Evolutionary conservation across 1,140 invertebrate genomes (phyloP).

Genomic region (silkworm (Bombyx mori)): DNA sequence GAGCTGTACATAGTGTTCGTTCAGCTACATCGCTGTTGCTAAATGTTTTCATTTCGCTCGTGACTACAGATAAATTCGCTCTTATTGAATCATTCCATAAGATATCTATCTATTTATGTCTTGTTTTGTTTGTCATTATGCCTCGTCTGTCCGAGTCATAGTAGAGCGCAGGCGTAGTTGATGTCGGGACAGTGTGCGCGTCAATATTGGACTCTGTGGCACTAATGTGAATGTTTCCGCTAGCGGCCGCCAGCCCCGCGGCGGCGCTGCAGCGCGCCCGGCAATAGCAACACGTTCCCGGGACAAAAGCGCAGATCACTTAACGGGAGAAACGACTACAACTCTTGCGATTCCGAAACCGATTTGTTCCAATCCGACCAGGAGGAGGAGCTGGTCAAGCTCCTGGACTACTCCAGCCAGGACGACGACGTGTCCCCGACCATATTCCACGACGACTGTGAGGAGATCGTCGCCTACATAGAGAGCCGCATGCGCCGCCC

Average conservation of each 20-base stretch:
- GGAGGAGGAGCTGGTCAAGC: constrained; percentile 84
- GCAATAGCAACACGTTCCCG: constrained; percentile 40
- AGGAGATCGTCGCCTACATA: constrained; percentile 54
- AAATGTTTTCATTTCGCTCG: too few species aligned
- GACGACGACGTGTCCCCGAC: constrained; percentile 64
- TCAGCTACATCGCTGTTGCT: too few species aligned
- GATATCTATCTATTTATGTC: too few species aligned
- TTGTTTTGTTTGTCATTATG: too few species aligned
- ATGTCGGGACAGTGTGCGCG: background rate
- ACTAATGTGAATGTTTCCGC: constrained; percentile 28
- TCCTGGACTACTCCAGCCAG: constrained; percentile 67
- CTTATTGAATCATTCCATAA: too few species aligned
- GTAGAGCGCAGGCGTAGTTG: too few species aligned
- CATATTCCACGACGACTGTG: constrained; percentile 59
- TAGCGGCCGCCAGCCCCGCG: constrained; percentile 53
- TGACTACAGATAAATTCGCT: too few species aligned
- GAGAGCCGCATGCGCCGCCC: constrained; percentile 40
- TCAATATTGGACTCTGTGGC: constrained; percentile 59
- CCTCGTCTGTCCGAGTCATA: too few species aligned
- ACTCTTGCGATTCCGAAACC: constrained; percentile 76
- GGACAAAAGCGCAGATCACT: constrained; percentile 37
- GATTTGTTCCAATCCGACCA: constrained; percentile 86
- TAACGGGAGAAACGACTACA: constrained; percentile 39
- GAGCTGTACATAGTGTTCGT: too few species aligned
- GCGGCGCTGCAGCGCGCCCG: constrained; percentile 64